Percentiles rank a stretch among this genome's conserved stretches.
These are phyloP conservation scores for Pachyseris speciosa DNA, from an alignment of 64 coral and sea anemone species.

Conservation along the genomic window DNA sequence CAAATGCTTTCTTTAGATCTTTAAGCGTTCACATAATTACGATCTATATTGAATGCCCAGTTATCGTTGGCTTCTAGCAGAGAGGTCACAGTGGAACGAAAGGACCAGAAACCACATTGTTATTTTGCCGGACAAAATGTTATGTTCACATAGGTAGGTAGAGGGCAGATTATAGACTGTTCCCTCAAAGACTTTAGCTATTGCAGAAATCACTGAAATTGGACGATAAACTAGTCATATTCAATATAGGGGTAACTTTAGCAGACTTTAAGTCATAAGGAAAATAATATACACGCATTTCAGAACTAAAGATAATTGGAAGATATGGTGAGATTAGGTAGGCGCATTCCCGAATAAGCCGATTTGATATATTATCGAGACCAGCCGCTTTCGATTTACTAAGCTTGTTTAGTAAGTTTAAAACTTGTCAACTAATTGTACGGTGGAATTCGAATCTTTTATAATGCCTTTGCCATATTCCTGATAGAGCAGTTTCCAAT, in stretches of 20 bases:
- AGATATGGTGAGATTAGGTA: background rate
- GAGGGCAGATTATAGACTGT: background rate
- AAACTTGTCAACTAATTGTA: no score
- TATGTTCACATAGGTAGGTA: background rate
- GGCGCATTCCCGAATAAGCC: no score
- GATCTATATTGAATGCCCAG: background rate
- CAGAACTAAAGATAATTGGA: background rate
- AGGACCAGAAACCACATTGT: background rate
- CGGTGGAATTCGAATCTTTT: no score
- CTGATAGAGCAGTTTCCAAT: no score
- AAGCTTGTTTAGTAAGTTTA: no score
- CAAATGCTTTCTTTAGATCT: background rate
- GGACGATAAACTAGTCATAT: no score
- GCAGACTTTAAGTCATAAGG: background rate
- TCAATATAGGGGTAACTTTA: background rate
- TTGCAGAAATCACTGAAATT: background rate
- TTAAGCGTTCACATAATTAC: background rate
- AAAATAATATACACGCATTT: background rate
- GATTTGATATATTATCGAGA: no score
- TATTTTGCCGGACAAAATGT: no score
- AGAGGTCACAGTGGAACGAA: background rate
- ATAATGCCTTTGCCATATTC: no score
- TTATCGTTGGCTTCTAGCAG: background rate
- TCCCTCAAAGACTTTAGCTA: no score
- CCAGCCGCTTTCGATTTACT: no score